A percentile compares a stretch with the other conserved stretches of the same genome.
phyloP scores from a whole-genome alignment of 2,113 vertebrate species.

The Oenanthe oenanthe region DNA sequence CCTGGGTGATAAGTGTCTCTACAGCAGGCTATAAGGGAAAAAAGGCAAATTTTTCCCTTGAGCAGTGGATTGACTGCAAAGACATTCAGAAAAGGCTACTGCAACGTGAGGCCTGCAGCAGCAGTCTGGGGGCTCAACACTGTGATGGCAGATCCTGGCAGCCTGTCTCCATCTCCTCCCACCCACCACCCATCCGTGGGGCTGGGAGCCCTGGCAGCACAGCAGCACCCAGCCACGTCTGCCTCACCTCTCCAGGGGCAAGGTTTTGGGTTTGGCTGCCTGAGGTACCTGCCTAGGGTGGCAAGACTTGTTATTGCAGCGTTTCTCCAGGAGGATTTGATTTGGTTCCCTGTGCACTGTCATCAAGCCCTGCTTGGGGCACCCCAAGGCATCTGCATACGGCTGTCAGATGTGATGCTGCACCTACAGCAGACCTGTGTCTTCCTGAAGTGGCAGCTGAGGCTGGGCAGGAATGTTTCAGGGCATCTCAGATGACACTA shows the following conservation, averaged over 20 bases:
- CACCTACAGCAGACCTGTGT: slow-evolving; percentile 11
- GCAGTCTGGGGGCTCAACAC: neutral
- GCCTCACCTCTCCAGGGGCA: neutral
- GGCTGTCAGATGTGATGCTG: neutral
- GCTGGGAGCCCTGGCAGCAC: neutral
- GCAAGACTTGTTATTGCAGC: neutral
- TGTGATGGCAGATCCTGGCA: neutral
- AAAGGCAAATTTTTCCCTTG: slow-evolving; percentile 24
- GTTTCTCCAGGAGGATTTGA: neutral
- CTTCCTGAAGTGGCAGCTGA: slow-evolving; percentile 41
- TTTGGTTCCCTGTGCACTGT: neutral
- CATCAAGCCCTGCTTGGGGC: neutral
- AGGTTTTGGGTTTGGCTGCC: neutral
- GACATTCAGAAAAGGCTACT: neutral
- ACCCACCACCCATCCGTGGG: rapidly evolving
- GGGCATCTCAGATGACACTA: slow-evolving; percentile 24
- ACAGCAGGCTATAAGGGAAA: neutral
- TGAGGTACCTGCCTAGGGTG: neutral
- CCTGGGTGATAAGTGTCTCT: slow-evolving; percentile 12
- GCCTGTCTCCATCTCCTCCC: neutral
- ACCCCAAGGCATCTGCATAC: slow-evolving; percentile 9
- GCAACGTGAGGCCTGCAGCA: rapidly evolving
- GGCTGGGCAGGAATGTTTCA: slow-evolving; percentile 4
- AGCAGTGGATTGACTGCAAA: neutral
- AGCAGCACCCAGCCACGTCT: rapidly evolving